Evolutionary conservation across 2,113 vertebrate species (phyloP).

Genomic region (Uria lomvia): DNA sequence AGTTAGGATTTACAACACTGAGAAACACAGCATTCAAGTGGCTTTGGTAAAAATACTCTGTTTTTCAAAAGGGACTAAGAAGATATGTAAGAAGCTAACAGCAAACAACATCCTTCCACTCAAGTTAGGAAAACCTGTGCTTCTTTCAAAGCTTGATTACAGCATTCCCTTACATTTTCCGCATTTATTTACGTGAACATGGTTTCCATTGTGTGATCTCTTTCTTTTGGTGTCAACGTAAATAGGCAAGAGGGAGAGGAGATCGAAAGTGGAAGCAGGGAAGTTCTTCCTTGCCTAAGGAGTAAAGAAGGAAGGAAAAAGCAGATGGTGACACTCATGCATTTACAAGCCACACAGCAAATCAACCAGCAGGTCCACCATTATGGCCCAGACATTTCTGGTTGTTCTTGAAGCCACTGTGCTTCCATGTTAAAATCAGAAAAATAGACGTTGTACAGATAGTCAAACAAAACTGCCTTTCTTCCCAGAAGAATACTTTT

Average conservation of each 20-base stretch:
- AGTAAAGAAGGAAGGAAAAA: neutral
- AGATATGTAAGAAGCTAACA: neutral
- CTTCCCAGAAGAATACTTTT: neutral
- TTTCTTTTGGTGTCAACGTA: neutral
- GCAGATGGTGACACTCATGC: neutral
- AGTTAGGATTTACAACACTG: neutral
- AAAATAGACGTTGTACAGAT: neutral
- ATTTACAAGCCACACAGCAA: neutral
- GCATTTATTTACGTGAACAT: neutral
- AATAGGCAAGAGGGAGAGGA: neutral
- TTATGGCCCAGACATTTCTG: neutral
- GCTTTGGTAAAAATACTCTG: neutral
- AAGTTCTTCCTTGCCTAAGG: neutral
- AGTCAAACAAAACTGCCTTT: neutral
- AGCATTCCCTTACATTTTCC: neutral
- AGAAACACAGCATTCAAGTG: neutral
- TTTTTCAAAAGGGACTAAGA: neutral
- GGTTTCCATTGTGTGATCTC: neutral
- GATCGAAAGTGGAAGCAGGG: neutral
- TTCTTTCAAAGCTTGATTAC: neutral
- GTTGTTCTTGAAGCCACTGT: neutral
- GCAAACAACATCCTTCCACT: neutral
- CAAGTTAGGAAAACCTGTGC: neutral
- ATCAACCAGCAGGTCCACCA: neutral
- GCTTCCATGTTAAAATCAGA: neutral